Evolutionary conservation across 2,888 invertebrate genomes (phyloP).

Genomic region (Bellardia pandia): DNA sequence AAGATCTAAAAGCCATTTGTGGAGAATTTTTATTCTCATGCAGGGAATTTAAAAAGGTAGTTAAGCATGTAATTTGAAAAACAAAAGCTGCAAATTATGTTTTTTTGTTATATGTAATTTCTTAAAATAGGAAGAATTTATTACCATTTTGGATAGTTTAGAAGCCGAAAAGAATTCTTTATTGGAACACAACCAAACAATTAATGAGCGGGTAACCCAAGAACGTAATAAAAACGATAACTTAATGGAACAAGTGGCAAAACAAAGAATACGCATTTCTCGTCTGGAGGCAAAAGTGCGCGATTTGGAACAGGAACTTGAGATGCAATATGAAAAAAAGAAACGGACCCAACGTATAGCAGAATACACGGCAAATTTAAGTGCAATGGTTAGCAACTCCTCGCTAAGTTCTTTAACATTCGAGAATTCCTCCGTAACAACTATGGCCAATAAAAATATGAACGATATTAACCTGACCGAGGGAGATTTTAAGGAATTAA

Average conservation of each 20-base stretch:
- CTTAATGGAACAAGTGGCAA: constrained; percentile 78
- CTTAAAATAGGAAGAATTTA: constrained; percentile 80
- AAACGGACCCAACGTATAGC: constrained; percentile 81
- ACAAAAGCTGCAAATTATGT: background rate
- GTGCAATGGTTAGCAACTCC: constrained; percentile 59
- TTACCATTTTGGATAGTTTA: constrained; percentile 80
- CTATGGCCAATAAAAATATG: background rate
- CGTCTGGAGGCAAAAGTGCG: constrained; percentile 81
- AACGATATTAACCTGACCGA: constrained; percentile 48
- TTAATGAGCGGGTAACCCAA: constrained; percentile 77
- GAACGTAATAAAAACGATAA: constrained; percentile 78
- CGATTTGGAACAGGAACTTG: constrained; percentile 81
- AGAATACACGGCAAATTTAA: constrained; percentile 79
- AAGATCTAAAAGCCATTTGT: constrained; percentile 80
- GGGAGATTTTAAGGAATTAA: constrained; percentile 77
- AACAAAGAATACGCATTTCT: constrained; percentile 80
- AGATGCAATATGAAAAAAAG: constrained; percentile 79
- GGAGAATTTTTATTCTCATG: constrained; percentile 83
- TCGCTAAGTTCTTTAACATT: constrained; percentile 80
- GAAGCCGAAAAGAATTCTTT: constrained; percentile 82
- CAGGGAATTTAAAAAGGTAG: constrained; percentile 82
- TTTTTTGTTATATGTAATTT: background rate
- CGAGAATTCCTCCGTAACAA: constrained; percentile 78
- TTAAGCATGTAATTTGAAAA: background rate
- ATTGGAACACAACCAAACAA: constrained; percentile 76